Evolutionary conservation across 2,797 vertebrate genomes (phyloP).

Genomic region (Lagocephalus sceleratus): DNA sequence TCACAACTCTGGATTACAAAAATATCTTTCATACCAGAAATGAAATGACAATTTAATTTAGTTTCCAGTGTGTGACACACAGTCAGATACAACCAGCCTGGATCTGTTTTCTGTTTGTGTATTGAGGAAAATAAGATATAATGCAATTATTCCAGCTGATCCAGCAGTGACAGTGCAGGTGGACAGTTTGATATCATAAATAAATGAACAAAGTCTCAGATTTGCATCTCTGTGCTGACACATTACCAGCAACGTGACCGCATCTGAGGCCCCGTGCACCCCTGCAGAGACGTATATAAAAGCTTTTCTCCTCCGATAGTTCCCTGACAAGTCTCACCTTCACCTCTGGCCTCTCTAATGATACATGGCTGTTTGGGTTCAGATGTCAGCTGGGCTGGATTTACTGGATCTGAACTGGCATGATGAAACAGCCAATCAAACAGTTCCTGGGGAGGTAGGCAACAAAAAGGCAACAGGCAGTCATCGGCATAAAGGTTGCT

Average conservation of each 20-base stretch:
- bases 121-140: slow-evolving; percentile 22
- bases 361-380: neutral
- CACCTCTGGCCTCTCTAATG: no score
- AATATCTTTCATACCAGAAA: slow-evolving; percentile 54
- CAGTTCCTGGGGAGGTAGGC: no score
- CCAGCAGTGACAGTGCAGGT: slow-evolving; percentile 18
- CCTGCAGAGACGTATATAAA: no score
- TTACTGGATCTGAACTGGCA: no score
- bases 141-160: slow-evolving; percentile 41
- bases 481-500: no score
- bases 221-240: neutral
- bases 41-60: slow-evolving; percentile 74
- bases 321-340: no score
- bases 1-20: slow-evolving; percentile 45
- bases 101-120: slow-evolving; percentile 31
- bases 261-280: no score
- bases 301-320: no score
- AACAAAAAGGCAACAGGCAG: no score
- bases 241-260: no score
- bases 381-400: neutral
- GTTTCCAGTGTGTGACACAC: slow-evolving; percentile 32
- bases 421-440: no score
- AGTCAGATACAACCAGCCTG: slow-evolving; percentile 35
- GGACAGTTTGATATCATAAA: slow-evolving; percentile 9
- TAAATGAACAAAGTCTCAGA: neutral